A percentile compares a stretch with the other conserved stretches of the same genome.
These are phyloP conservation scores for Drosophila nikananu DNA, from an alignment of 1,140 invertebrate genomes.

Conservation along the genomic window DNA sequence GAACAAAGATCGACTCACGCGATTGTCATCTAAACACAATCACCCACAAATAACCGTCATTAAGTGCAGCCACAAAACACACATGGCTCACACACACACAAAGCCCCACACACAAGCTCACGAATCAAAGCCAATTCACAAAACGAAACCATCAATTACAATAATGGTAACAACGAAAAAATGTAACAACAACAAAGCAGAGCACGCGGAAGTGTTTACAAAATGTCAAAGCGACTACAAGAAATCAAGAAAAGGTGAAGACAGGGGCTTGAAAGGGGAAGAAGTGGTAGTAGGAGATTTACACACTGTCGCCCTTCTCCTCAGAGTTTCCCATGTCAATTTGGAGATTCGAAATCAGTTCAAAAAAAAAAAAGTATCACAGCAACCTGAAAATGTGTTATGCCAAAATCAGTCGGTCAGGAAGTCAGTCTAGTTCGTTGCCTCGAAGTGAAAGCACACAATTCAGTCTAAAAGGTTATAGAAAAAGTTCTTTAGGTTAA, in stretches of 20 bases:
- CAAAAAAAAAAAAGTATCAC: slow-evolving; percentile 15
- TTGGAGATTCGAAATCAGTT: slow-evolving; percentile 65
- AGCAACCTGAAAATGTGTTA: slow-evolving; percentile 57
- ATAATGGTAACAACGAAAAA: slow-evolving; percentile 39
- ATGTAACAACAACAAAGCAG: slow-evolving; percentile 44
- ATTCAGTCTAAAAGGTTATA: too few species aligned
- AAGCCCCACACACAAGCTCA: slow-evolving; percentile 1
- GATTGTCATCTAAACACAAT: slow-evolving; percentile 54
- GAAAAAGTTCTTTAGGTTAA: too few species aligned
- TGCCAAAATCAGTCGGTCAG: too few species aligned
- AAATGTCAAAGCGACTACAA: slow-evolving; percentile 68
- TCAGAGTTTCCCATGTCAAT: slow-evolving; percentile 77
- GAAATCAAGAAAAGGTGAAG: slow-evolving; percentile 23
- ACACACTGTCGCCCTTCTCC: slow-evolving; percentile 43
- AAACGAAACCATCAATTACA: slow-evolving; percentile 77
- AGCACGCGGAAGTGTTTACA: slow-evolving; percentile 78
- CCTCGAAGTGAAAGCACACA: too few species aligned
- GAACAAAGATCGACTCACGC: slow-evolving; percentile 37
- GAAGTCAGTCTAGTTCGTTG: too few species aligned
- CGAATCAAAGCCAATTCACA: slow-evolving; percentile 54
- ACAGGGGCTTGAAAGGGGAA: slow-evolving; percentile 18
- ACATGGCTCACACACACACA: slow-evolving; percentile 15
- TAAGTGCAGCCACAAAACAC: slow-evolving; percentile 60
- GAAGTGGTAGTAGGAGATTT: slow-evolving; percentile 8
- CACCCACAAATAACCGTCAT: slow-evolving; percentile 74